Base-by-base conservation (phyloP, 2,888 invertebrate genomes). In the Polietes domitor region DNA sequence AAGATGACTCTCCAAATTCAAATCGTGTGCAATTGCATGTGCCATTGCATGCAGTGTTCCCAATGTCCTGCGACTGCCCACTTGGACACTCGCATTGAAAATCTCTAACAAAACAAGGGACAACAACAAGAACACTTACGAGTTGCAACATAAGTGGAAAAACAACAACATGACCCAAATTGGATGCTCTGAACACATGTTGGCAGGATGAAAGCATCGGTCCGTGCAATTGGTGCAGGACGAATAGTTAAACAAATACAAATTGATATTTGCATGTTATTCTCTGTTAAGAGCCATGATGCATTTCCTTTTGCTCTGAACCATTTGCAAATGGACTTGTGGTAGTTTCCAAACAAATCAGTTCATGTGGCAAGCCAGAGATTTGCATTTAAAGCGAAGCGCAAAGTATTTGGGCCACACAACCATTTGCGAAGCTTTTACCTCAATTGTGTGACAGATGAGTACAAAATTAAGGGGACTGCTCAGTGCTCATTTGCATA, bases 181-280 rank as follows among this genome's bases (percentile, higher is more conserved):
- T 41, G 43, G 24, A 43, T 3, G 43, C n/a, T 68, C 43, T 12
- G 37, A 68, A 24, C n/a, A 24, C 41, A 24, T 5, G 43, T 19
- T 2, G 19, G 12, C 19, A 21, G 43, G 12, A 9, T 43, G 21
- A 15, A 19, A 17, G 17, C 17, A 63, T 6, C 32, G n/a, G 63
- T 28, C 37, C 41, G 10, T 37, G 65, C 65, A 37, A 41, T n/a
- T 65, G 65, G 21, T 19, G 41, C 37, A 28, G 65, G 37, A 37
- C 68, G n/a, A 24, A 24, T 68, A n/a, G 21, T 68, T 68, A 68
- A 68, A 68, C 68, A 68, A 68, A 68, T 68, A 68, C 68, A 68
- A 68, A 68, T 68, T 68, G 68, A 68, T 68, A 43, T 24, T 24
- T 43, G 43, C 68, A 68, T 68, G 19, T 68, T 68, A 24, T 68